These are phyloP conservation scores for Anneissia japonica DNA, from an alignment of 35 echinoderm and acorn worm genomes.

Conservation along the genomic window DNA sequence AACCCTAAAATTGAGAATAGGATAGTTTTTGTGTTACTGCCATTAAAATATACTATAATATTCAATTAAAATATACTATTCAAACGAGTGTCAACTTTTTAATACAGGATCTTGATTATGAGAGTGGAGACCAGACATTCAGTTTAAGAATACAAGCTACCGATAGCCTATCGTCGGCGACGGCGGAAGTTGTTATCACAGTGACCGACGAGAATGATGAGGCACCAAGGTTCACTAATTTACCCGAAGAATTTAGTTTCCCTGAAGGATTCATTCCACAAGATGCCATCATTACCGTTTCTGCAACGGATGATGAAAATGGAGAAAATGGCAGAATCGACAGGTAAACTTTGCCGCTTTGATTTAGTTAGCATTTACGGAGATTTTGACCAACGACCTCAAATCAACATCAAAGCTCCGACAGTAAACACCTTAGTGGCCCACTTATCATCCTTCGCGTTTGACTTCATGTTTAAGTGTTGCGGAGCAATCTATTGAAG, in stretches of 20 bases:
- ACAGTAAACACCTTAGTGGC: no score
- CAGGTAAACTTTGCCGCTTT: neutral
- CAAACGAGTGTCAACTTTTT: no score
- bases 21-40: no score
- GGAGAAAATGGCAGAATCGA: neutral
- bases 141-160: neutral
- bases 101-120: neutral
- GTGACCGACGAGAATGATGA: constrained; percentile 60
- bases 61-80: no score
- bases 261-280: neutral
- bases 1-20: no score
- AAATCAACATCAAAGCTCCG: no score
- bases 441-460: no score
- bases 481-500: no score
- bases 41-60: no score
- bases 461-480: no score
- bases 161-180: neutral
- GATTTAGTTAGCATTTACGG: no score
- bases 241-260: neutral
- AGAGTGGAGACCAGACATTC: neutral
- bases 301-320: neutral
- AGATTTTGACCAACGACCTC: no score
- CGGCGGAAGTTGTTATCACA: constrained; percentile 27
- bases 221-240: constrained; percentile 36
- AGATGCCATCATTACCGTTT: neutral